Evolutionary conservation across 2,888 invertebrate genomes (phyloP).

Genomic region (Rhagonycha fulva): DNA sequence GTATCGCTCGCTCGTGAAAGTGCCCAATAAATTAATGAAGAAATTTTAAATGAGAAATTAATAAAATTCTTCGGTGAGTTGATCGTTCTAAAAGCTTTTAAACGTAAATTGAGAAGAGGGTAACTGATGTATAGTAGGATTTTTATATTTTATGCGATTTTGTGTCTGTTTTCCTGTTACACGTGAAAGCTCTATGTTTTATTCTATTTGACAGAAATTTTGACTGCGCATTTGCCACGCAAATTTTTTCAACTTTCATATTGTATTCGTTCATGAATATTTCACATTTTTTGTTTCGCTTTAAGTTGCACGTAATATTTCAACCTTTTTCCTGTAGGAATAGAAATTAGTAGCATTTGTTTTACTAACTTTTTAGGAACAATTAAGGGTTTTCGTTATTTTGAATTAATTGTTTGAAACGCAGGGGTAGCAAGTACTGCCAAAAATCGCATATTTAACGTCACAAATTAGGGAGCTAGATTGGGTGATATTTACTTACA

Average conservation of each 20-base stretch:
- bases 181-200: background rate
- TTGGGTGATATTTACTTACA: too few species aligned
- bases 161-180: background rate
- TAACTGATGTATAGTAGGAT: background rate
- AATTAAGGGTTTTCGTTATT: background rate
- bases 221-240: background rate
- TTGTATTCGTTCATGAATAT: background rate
- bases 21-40: background rate
- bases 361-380: background rate
- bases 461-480: too few species aligned
- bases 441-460: background rate
- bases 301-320: background rate
- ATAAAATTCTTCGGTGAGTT: background rate
- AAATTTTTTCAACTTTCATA: background rate
- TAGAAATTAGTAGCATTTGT: background rate
- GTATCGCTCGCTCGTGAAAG: background rate
- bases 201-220: background rate
- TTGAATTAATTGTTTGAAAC: background rate
- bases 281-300: background rate
- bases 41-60: background rate
- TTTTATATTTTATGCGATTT: background rate
- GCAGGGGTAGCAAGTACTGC: background rate
- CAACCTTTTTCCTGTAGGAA: background rate
- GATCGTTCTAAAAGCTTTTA: background rate
- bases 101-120: background rate